Evolutionary conservation across 1,140 invertebrate species (phyloP).

Genomic region (Samia ricini): DNA sequence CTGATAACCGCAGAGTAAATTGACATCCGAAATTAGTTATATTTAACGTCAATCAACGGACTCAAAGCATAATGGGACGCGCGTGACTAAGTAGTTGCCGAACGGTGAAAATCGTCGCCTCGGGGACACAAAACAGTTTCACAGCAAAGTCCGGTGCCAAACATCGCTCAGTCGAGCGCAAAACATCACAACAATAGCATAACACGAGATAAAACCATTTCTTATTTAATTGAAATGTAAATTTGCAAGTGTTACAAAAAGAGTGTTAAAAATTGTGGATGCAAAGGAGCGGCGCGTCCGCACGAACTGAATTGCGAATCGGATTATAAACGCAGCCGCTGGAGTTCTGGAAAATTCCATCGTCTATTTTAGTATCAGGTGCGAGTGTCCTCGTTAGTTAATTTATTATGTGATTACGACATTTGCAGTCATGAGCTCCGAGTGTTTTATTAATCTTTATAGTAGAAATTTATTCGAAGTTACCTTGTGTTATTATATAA

Average conservation of each 20-base stretch:
- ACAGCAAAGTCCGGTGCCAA: constrained; percentile 17
- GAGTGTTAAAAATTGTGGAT: neutral
- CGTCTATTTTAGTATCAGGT: constrained; percentile 12
- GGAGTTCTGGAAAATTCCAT: constrained; percentile 24
- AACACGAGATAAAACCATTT: too few relatives aligned
- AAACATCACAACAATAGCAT: constrained; percentile 51
- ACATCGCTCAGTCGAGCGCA: constrained; percentile 49
- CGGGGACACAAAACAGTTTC: constrained; percentile 1
- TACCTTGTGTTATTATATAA: too few relatives aligned
- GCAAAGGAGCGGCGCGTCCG: neutral
- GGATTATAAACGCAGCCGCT: neutral
- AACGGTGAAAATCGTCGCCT: neutral
- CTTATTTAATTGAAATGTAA: too few relatives aligned
- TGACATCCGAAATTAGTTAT: neutral
- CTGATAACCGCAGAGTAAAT: constrained; percentile 8
- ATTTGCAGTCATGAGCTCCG: neutral
- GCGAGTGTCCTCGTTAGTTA: constrained; percentile 11
- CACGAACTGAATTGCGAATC: too few relatives aligned
- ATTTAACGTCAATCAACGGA: constrained; percentile 7
- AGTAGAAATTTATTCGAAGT: too few relatives aligned
- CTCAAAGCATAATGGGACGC: constrained; percentile 20
- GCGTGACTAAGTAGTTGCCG: constrained; percentile 9
- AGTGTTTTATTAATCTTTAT: neutral
- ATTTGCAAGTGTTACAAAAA: too few relatives aligned
- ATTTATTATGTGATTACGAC: neutral